These are phyloP conservation scores for Drosophila ustulata DNA, from an alignment of 2,888 invertebrate genomes.

Conservation along the genomic window DNA sequence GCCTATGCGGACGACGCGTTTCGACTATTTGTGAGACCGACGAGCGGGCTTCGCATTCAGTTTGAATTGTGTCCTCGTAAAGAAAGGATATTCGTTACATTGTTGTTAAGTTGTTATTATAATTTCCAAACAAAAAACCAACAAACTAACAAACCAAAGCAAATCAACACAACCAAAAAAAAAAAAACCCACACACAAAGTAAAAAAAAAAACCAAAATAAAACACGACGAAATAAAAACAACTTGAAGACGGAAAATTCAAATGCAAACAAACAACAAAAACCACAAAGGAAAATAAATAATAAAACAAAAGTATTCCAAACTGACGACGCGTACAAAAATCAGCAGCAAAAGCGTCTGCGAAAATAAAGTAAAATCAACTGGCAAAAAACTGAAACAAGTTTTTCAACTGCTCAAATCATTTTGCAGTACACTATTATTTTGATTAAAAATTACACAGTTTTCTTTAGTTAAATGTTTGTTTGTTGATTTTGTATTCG, in stretches of 20 bases:
- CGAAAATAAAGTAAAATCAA: conserved; percentile 16
- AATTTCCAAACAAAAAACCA: conserved; percentile 80
- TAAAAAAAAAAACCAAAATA: conserved; percentile 39
- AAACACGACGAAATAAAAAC: conserved; percentile 45
- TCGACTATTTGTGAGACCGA: conserved; percentile 84
- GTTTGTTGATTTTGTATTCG: not conserved
- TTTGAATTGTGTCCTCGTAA: conserved; percentile 85
- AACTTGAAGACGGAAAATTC: conserved; percentile 54
- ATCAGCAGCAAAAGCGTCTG: conserved; percentile 29
- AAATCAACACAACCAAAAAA: conserved; percentile 48
- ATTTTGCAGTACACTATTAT: not conserved
- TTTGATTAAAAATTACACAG: not conserved
- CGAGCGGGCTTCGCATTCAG: conserved; percentile 84
- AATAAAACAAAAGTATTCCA: conserved; percentile 25
- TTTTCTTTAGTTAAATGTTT: conserved; percentile 3
- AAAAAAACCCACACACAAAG: conserved; percentile 44
- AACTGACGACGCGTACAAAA: conserved; percentile 36
- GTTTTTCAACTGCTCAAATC: conserved; percentile 19
- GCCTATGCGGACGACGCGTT: conserved; percentile 59
- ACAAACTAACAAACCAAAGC: conserved; percentile 68
- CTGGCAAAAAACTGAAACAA: conserved; percentile 20
- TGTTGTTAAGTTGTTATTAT: conserved; percentile 85
- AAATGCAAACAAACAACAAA: conserved; percentile 41
- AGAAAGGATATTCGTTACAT: conserved; percentile 86
- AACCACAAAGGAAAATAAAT: conserved; percentile 45